phyloP scores from a whole-genome alignment of 2,888 invertebrate genomes.

The Campoplex nolae region DNA sequence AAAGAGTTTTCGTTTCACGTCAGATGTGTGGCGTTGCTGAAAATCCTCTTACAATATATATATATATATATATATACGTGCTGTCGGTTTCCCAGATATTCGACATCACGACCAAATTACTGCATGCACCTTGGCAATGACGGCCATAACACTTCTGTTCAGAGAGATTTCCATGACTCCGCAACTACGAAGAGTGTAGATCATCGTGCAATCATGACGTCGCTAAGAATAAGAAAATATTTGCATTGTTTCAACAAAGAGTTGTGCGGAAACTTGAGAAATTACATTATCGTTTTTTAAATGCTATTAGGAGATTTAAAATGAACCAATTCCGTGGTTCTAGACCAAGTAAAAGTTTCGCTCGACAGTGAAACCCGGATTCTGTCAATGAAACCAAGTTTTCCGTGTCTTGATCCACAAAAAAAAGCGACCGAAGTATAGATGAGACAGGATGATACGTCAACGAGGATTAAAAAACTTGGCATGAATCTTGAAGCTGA shows the following conservation, averaged over 20 bases:
- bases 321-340: background rate
- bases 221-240: background rate
- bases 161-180: conserved; percentile 23
- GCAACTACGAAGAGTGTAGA: conserved; percentile 16
- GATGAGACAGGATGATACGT: background rate
- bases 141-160: conserved; percentile 33
- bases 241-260: background rate
- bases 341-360: background rate
- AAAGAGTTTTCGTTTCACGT: conserved; percentile 36
- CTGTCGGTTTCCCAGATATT: conserved; percentile 9
- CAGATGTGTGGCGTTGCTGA: conserved; percentile 48
- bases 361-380: background rate
- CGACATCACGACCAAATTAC: conserved; percentile 17
- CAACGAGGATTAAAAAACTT: background rate
- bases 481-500: background rate
- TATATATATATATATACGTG: background rate
- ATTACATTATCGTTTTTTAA: background rate
- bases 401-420: background rate
- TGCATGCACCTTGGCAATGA: conserved; percentile 23
- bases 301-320: background rate
- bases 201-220: conserved; percentile 7
- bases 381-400: background rate
- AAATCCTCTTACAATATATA: conserved; percentile 13
- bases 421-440: background rate
- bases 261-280: background rate